Percentiles rank a stretch among this genome's conserved stretches.
Conservation (phyloP, 2,797 vertebrate genomes). For the Oceanodroma leucorhoa region DNA sequence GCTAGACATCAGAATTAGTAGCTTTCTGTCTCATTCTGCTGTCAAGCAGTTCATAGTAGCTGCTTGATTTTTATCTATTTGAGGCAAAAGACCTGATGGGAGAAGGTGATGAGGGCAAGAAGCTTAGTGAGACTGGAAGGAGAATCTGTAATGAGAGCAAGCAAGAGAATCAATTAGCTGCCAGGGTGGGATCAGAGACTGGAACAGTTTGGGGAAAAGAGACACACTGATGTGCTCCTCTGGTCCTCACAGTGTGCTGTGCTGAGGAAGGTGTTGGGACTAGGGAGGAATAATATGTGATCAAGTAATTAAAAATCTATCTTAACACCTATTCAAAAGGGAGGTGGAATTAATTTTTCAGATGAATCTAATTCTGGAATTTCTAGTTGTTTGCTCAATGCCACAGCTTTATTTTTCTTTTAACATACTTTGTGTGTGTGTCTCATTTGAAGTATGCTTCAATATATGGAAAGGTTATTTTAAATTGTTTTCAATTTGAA, state of each 20-base stretch:
- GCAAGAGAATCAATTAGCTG: not conserved
- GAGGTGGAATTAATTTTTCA: not conserved
- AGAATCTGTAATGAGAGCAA: not conserved
- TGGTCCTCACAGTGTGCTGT: not conserved
- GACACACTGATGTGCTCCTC: fast-evolving
- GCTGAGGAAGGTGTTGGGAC: not conserved
- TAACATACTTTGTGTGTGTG: fast-evolving
- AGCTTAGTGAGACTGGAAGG: not conserved
- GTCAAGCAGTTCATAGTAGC: not conserved
- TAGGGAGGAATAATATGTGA: not conserved
- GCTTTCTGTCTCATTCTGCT: not conserved
- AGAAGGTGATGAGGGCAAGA: not conserved
- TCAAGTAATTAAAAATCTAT: not conserved
- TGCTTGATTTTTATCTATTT: not conserved
- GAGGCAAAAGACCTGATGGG: not conserved
- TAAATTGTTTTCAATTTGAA: not conserved
- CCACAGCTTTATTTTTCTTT: not conserved
- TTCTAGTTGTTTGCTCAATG: not conserved
- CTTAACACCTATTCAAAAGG: not conserved
- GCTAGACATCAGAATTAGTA: not conserved
- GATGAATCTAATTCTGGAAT: not conserved
- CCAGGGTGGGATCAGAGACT: not conserved
- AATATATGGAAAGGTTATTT: not conserved
- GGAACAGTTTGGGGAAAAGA: not conserved
- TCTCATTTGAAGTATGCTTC: not conserved